Evolutionary conservation across 2,113 vertebrate genomes (phyloP).

Genomic region (Pagrus major): DNA sequence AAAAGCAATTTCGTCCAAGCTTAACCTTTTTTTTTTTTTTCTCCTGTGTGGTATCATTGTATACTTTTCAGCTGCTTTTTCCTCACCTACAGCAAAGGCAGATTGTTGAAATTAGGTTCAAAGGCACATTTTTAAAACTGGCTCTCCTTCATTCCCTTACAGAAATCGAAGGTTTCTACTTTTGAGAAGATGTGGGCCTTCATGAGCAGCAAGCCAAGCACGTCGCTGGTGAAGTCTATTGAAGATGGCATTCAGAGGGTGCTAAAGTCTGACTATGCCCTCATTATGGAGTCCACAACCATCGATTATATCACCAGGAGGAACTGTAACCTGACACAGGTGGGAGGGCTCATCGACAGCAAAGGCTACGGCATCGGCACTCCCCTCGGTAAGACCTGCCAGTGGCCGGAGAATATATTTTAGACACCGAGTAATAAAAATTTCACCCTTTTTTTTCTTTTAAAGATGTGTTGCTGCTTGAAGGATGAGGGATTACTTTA

Average conservation of each 20-base stretch:
- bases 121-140: background rate
- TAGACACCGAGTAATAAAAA: background rate
- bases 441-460: background rate
- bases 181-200: constrained; percentile 99
- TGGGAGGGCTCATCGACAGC: constrained; percentile 96
- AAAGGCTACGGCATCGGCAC: constrained; percentile 99
- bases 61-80: constrained; percentile 27
- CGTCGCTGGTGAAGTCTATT: constrained; percentile 94
- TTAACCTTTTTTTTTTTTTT: constrained; percentile 7
- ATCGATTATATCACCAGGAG: constrained; percentile 96
- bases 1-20: constrained; percentile 40
- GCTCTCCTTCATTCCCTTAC: constrained; percentile 55
- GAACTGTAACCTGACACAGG: constrained; percentile 98
- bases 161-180: constrained; percentile 99
- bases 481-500: constrained; percentile 20
- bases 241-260: constrained; percentile 97
- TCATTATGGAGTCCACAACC: constrained; percentile 97
- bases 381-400: constrained; percentile 89
- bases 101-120: constrained; percentile 41
- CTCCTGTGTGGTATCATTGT: constrained; percentile 13
- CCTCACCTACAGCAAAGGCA: constrained; percentile 31
- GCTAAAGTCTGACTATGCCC: constrained; percentile 93
- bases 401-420: constrained; percentile 1
- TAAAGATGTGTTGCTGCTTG: constrained; percentile 14
- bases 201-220: constrained; percentile 96